Conservation (phyloP, 2,797 vertebrate species). For the Chanos chanos region DNA sequence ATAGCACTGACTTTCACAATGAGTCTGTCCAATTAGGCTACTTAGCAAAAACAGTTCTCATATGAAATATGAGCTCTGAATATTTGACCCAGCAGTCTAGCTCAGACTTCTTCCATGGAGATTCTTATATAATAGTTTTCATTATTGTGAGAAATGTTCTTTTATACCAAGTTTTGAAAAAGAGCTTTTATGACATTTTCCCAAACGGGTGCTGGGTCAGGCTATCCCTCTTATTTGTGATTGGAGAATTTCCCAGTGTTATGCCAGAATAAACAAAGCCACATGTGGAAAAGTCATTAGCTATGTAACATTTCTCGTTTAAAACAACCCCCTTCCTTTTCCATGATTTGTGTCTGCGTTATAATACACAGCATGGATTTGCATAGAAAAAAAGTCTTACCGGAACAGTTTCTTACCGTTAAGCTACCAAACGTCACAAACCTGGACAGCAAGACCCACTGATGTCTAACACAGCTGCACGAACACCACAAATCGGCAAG, state of each 20-base stretch:
- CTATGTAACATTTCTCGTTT: constrained; percentile 30
- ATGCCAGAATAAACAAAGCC: constrained; percentile 37
- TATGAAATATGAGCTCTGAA: no score
- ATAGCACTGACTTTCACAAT: no score
- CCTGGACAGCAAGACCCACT: constrained; percentile 7
- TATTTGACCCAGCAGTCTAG: no score
- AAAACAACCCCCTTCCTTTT: not conserved
- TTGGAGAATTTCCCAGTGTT: constrained; percentile 13
- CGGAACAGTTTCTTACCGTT: not conserved
- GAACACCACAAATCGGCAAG: constrained; percentile 9
- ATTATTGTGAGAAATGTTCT: no score
- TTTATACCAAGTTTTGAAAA: no score
- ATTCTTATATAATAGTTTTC: no score
- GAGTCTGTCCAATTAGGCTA: no score
- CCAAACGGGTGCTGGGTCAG: constrained; percentile 19
- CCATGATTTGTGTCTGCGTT: constrained; percentile 11
- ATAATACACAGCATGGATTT: not conserved
- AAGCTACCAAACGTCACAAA: constrained; percentile 9
- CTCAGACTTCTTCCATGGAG: no score
- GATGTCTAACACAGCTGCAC: constrained; percentile 10
- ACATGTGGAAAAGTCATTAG: constrained; percentile 39
- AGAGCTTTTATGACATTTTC: not conserved
- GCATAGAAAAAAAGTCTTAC: not conserved
- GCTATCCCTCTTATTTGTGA: constrained; percentile 37
- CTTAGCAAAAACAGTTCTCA: no score